Evolutionary conservation across 2,888 invertebrate genomes (phyloP), one percentile per base, ranked within the genome.

Genomic region (Drosophila birchii): DNA sequence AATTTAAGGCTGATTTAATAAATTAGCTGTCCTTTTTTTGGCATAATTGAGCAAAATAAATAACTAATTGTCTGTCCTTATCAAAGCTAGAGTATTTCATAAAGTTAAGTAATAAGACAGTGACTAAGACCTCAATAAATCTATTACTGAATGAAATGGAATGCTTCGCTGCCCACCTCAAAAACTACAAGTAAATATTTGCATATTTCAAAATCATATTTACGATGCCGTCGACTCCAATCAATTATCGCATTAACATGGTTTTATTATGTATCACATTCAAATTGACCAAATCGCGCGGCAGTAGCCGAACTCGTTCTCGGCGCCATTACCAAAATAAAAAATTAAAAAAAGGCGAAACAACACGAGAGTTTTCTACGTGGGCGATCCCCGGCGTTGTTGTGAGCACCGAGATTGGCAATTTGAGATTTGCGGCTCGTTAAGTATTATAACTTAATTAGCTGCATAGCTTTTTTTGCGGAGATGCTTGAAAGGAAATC

Each of bases 221-320:
- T 45, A 53, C 36, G 56, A 41, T 23, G 45, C 47, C 47, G 53
- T 9, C 53, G 57, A 75, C 18, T 69, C 47, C 57, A 73, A 67
- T 57, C 72, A 73, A 73, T 75, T 75, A 75, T 58, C 72, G 75
- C 54, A 75, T 55, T 74, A 73, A 75, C 68, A 68, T 75, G 72
- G 18, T 38, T 73, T 73, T 49, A 75, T 58, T 75, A 75, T 75
- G 72, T 67, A 70, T 73, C 53, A 41, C 57, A 54, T 73, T 73
- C 75, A 57, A 67, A 75, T 72, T 67, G 67, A 56, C 18, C 70
- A 41, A 41, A 67, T 44, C 39, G 69, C 29, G 32, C 12, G 63
- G 38, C 51, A 36, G 26, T 47, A 29, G 68, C 32, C 53, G 68
- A 73, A 73, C 73, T 54, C 43, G 73, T 73, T 75, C 73, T 75